A percentile compares a stretch with the other conserved stretches of the same genome.
phyloP scores from a whole-genome alignment of 2,113 vertebrate genomes.

The Mus musculus region DNA sequence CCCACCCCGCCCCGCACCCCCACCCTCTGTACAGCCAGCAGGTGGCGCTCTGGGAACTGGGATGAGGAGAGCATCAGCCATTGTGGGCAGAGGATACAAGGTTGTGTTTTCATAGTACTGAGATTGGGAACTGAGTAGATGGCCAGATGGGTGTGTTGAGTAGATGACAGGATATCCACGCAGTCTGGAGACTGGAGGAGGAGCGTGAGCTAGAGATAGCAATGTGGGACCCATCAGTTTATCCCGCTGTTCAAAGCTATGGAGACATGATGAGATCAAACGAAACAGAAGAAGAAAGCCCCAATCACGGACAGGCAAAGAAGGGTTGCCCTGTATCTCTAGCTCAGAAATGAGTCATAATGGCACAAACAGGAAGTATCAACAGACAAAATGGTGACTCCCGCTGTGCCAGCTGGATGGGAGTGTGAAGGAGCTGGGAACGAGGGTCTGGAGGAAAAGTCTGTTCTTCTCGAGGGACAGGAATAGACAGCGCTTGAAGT shows the following conservation, averaged over 20 bases:
- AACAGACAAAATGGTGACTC: neutral
- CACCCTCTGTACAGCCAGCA: neutral
- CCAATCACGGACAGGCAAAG: neutral
- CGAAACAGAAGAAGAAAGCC: neutral
- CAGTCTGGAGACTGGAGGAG: neutral
- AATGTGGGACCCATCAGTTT: accelerated
- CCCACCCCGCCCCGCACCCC: neutral
- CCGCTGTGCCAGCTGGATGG: neutral
- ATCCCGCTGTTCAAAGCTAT: neutral
- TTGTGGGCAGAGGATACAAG: accelerated
- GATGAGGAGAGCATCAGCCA: accelerated
- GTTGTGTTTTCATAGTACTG: neutral
- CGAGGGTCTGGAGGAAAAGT: neutral
- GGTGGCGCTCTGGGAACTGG: too few species aligned
- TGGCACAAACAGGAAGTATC: neutral
- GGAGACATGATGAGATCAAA: neutral
- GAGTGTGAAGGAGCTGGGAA: neutral
- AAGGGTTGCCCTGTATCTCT: neutral
- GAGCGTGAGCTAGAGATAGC: too few species aligned
- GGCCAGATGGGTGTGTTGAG: neutral
- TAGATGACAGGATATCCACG: neutral
- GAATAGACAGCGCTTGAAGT: neutral
- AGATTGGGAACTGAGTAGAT: neutral
- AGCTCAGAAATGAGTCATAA: neutral
- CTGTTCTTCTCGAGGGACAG: neutral